Conservation (phyloP, 2,888 invertebrate species). For the Sinelater perroti region DNA sequence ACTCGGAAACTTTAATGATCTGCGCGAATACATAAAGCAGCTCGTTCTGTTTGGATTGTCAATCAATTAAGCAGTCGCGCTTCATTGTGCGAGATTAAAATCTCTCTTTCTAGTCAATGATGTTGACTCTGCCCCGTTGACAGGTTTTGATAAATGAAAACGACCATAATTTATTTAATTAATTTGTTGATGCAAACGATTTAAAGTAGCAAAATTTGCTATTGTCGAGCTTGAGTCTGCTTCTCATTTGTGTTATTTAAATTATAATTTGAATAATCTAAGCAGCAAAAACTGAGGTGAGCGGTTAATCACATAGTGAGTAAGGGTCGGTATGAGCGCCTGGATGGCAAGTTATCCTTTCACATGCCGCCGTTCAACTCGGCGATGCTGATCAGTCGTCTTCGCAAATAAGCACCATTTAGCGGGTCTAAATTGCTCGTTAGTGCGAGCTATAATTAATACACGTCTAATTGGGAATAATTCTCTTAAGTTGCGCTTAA, state of each 20-base stretch:
- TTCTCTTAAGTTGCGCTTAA: constrained; percentile 29
- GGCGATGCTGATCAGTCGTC: constrained; percentile 15
- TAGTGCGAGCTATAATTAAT: constrained; percentile 33
- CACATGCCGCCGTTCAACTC: no score
- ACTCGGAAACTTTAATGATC: constrained; percentile 22
- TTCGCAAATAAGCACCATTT: constrained; percentile 13
- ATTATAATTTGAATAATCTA: not conserved
- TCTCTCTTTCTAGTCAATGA: constrained; percentile 12
- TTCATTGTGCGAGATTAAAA: constrained; percentile 5
- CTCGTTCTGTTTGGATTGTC: constrained; percentile 4
- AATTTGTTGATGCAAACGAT: not conserved
- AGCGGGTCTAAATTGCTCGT: constrained; percentile 27
- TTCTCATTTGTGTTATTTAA: constrained; percentile 7
- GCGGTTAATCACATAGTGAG: constrained; percentile 8
- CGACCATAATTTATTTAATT: no score
- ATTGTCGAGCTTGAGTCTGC: not conserved
- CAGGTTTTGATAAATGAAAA: no score
- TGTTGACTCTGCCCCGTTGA: constrained; percentile 7
- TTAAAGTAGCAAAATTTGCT: not conserved
- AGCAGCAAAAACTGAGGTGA: not conserved
- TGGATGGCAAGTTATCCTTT: no score
- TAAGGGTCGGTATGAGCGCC: no score
- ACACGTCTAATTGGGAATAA: constrained; percentile 34
- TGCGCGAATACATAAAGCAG: constrained; percentile 13
- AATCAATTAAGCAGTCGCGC: constrained; percentile 21